phyloP scores from a whole-genome alignment of 2,797 vertebrate species.

The Anisognathus igniventris region DNA sequence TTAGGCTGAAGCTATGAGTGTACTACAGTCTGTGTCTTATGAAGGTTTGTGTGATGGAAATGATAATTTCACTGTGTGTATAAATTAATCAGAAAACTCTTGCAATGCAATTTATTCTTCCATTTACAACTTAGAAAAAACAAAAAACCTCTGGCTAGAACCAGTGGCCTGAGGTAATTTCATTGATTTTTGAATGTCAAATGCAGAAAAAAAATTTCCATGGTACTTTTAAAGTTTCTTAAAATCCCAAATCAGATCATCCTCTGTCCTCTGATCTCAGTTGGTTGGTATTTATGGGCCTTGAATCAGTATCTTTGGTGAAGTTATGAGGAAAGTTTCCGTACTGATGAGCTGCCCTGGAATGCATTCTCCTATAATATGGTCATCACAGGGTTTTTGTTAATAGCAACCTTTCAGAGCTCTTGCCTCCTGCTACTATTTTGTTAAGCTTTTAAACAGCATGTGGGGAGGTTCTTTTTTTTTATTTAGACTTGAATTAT shows the following conservation, averaged over 20 bases:
- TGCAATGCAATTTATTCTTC: background rate
- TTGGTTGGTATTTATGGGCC: background rate
- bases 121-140: background rate
- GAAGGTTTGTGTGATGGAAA: background rate
- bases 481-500: background rate
- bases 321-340: background rate
- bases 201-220: background rate
- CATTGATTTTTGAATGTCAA: background rate
- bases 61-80: background rate
- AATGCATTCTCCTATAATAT: background rate
- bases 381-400: background rate
- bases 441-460: background rate
- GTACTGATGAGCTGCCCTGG: background rate
- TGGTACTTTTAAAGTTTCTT: background rate
- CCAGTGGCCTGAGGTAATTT: background rate
- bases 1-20: background rate
- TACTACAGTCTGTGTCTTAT: background rate
- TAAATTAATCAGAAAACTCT: background rate
- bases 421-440: background rate
- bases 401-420: background rate
- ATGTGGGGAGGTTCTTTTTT: background rate
- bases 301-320: background rate
- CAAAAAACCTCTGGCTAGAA: background rate
- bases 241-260: background rate
- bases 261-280: background rate